Percentiles rank a stretch among this genome's conserved stretches.
Conservation (phyloP, 64 coral and sea anemone genomes). For the Pocillopora verrucosa region DNA sequence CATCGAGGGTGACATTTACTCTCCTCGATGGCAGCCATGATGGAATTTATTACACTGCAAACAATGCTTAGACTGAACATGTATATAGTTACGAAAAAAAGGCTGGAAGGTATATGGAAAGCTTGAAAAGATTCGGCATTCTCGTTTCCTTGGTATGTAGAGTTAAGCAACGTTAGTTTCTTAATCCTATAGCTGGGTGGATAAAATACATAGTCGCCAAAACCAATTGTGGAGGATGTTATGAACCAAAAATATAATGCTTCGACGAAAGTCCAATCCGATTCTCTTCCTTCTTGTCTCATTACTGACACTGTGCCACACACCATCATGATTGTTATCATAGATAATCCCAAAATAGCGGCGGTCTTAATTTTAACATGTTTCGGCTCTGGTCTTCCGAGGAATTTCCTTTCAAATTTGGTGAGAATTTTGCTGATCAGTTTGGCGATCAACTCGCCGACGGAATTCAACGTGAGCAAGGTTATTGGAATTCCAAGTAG, state of each 20-base stretch:
- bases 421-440: neutral
- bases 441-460: slow-evolving; percentile 16
- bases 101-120: neutral
- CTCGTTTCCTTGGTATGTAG: neutral
- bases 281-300: neutral
- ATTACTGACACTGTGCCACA: neutral
- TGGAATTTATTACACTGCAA: slow-evolving; percentile 55
- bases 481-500: slow-evolving; percentile 25
- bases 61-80: slow-evolving; percentile 56
- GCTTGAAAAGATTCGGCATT: neutral
- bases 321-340: neutral
- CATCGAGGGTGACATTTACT: neutral
- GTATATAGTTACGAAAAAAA: neutral
- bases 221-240: slow-evolving; percentile 43
- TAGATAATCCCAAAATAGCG: slow-evolving; percentile 1
- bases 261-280: slow-evolving; percentile 21
- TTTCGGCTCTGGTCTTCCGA: neutral
- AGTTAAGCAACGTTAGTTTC: neutral
- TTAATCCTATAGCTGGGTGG: neutral
- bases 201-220: slow-evolving; percentile 31
- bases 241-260: slow-evolving; percentile 54
- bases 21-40: slow-evolving; percentile 38
- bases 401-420: slow-evolving; percentile 12
- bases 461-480: neutral
- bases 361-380: slow-evolving; percentile 36